Evolutionary conservation across 1,140 invertebrate genomes (phyloP), one percentile per base, ranked within the genome.

Genomic region (Brachionus paranguensis): DNA sequence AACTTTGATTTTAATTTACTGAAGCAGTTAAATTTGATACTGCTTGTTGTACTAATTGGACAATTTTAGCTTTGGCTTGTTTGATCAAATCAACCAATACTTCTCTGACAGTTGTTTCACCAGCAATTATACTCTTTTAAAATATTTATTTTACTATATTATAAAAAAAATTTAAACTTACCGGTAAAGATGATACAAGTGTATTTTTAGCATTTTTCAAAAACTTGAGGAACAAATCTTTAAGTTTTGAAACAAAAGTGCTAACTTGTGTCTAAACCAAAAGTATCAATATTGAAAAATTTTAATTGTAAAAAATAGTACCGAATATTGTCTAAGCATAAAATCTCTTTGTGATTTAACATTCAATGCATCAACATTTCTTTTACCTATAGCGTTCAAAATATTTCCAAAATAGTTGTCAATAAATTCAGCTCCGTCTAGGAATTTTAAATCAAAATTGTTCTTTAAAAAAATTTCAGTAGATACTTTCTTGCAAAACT

Each of bases 351-450:
- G 68, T 14, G 33, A 20, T 72, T 43, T 43, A 17, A 72, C 20
- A 41, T 17, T 17, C 10, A 41, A 20, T 72, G 7, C 7, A 24
- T 72, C 76, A 27, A 79, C 41, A 20, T 14, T 64, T 29, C 78
- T 12, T 81, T 68, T 60, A 20, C 78, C 78, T n/a, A 81, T 64
- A 45, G 53, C 78, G 17, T 81, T 81, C 20, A 81, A 60, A 64
- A 81, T 60, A 41, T 37, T 47, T 64, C 78, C 78, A 43, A 81
- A 81, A 20, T 81, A 81, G 14, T 81, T 81, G 24, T 81, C 78
- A 65, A 81, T 81, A 10, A 81, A 81, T 1, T 81, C n/a, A 41
- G 41, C 33, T 3, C 33, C 37, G 27, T 81, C 78, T 81, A 43
- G 5, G 8, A 27, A 64, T n/a, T 33, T 8, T 70, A n/a, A 70